Evolutionary conservation across 2,888 invertebrate species (phyloP).

Genomic region (Leucophenga maculata): DNA sequence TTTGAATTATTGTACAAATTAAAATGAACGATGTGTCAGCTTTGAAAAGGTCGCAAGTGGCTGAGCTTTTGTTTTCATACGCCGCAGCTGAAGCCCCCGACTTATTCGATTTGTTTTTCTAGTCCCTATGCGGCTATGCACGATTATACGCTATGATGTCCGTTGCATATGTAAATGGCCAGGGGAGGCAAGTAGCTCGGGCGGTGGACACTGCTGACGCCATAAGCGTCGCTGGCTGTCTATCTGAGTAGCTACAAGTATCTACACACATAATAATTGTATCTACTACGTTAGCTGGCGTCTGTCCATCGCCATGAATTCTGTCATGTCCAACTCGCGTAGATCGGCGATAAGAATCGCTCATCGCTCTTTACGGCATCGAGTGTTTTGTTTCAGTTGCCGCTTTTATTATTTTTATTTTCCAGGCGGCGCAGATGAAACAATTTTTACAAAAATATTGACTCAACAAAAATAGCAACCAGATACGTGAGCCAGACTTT

Average conservation of each 20-base stretch:
- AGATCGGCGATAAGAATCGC: constrained; percentile 59
- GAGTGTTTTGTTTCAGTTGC: constrained; percentile 19
- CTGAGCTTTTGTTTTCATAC: constrained; percentile 24
- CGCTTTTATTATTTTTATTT: constrained; percentile 22
- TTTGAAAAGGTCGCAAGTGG: constrained; percentile 30
- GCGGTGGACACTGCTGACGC: too few species aligned
- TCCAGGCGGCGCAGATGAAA: constrained; percentile 14
- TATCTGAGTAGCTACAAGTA: too few species aligned
- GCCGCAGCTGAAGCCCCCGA: constrained; percentile 18
- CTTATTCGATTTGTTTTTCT: neutral
- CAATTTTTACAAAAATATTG: constrained; percentile 21
- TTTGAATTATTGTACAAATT: constrained; percentile 52
- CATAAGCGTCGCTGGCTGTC: too few species aligned
- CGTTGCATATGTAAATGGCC: too few species aligned
- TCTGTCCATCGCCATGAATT: constrained; percentile 50
- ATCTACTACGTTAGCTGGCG: neutral
- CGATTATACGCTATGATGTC: too few species aligned
- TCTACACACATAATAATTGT: too few species aligned
- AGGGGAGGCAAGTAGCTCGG: too few species aligned
- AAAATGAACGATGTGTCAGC: constrained; percentile 68
- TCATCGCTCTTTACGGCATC: constrained; percentile 37
- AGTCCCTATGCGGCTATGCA: too few species aligned
- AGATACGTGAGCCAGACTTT: constrained; percentile 1
- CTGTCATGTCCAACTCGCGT: constrained; percentile 49
- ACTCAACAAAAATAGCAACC: constrained; percentile 4